These are phyloP conservation scores for Athalia circularis DNA, from an alignment of 2,888 invertebrate genomes.

Conservation along the genomic window DNA sequence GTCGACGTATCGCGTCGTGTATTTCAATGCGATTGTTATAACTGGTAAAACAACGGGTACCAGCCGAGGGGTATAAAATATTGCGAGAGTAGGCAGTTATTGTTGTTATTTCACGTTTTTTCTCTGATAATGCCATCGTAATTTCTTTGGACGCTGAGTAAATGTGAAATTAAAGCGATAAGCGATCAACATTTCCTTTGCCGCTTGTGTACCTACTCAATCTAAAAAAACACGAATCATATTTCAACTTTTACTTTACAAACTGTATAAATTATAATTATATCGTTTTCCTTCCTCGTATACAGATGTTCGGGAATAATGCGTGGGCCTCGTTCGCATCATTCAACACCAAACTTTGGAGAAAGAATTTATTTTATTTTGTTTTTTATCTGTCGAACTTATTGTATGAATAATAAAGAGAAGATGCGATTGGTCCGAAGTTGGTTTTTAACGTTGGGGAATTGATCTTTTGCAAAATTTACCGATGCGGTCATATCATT, in stretches of 20 bases:
- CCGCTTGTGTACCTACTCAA: background rate
- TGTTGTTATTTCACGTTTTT: background rate
- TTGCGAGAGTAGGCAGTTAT: background rate
- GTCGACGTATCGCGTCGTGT: too few species aligned
- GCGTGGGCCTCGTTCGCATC: too few species aligned
- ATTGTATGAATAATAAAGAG: too few species aligned
- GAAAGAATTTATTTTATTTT: background rate
- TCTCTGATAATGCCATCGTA: background rate
- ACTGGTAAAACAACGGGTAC: too few species aligned
- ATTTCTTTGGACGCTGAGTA: slow-evolving; percentile 11
- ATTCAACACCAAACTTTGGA: too few species aligned
- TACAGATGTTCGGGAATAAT: background rate
- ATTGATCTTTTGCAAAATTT: too few species aligned
- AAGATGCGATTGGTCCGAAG: too few species aligned
- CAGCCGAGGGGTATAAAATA: background rate
- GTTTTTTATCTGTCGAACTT: too few species aligned
- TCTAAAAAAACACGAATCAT: background rate
- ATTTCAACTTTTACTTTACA: slow-evolving; percentile 13
- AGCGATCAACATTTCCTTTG: slow-evolving; percentile 23
- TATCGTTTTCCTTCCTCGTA: background rate
- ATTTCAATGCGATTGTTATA: too few species aligned
- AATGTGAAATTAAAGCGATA: slow-evolving; percentile 31
- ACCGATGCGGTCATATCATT: too few species aligned
- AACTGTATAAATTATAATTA: background rate
- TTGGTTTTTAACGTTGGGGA: too few species aligned